A percentile compares a stretch with the other conserved stretches of the same genome.
Conservation (phyloP, 2,888 invertebrate species). For the Drosophila tanythrix region DNA sequence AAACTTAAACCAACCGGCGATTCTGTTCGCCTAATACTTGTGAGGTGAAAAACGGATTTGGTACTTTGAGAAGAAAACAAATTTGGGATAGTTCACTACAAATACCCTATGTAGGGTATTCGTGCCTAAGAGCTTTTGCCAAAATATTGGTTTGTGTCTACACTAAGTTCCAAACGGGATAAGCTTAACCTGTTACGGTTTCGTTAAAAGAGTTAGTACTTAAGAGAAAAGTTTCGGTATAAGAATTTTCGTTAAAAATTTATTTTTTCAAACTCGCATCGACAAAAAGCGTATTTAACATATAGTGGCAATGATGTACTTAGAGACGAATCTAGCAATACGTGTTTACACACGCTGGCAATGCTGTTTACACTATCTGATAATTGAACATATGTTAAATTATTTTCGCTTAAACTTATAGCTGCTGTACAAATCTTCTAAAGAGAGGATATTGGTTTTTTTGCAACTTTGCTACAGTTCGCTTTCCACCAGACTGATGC, state of each 20-base stretch:
- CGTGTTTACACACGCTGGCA: neutral
- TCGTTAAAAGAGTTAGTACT: conserved; percentile 14
- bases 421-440: neutral
- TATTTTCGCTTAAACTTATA: too few species aligned
- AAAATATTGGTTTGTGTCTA: conserved; percentile 15
- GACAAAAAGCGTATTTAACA: neutral
- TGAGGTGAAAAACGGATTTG: conserved; percentile 4
- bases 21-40: conserved; percentile 1
- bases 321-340: neutral
- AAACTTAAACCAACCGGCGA: neutral
- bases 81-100: neutral
- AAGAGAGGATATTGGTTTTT: neutral
- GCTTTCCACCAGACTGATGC: too few species aligned
- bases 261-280: neutral
- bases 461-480: neutral
- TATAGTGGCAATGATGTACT: neutral
- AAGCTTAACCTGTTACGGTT: conserved; percentile 15
- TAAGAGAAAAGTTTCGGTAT: neutral
- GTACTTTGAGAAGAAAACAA: neutral
- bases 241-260: neutral
- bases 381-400: neutral
- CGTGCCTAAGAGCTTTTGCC: neutral
- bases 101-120: neutral
- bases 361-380: neutral
- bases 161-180: conserved; percentile 8